A percentile compares a stretch with the other conserved stretches of the same genome.
phyloP scores from a whole-genome alignment of 2,113 vertebrate genomes.

The Paradisaea rubra region DNA sequence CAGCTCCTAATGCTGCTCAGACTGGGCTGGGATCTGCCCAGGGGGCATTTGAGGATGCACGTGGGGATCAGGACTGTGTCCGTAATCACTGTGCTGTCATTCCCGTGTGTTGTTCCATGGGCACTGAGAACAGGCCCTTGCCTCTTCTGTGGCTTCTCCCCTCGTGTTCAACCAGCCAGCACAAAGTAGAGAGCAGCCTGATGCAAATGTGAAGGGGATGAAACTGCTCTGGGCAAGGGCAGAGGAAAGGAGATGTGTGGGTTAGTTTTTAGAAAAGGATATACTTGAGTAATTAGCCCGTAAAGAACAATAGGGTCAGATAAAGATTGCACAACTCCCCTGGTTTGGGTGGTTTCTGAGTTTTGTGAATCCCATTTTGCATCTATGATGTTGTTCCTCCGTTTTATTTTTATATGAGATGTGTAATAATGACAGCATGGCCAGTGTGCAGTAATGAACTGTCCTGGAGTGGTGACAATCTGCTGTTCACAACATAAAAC shows the following conservation, averaged over 20 bases:
- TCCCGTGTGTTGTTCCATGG: not conserved
- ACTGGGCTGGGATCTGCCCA: not conserved
- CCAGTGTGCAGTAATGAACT: not conserved
- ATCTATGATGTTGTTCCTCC: not conserved
- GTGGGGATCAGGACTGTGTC: not conserved
- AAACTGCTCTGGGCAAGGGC: not conserved
- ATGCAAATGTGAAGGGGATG: not conserved
- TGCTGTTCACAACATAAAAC: not conserved
- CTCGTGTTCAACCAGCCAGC: not conserved
- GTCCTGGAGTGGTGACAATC: not conserved
- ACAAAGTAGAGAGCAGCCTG: not conserved
- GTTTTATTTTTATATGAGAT: not conserved
- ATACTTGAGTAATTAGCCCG: not conserved
- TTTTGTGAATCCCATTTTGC: not conserved
- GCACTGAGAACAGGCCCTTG: not conserved
- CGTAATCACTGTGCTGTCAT: not conserved
- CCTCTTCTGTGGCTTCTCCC: not conserved
- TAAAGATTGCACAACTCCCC: not conserved
- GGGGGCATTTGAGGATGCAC: not conserved
- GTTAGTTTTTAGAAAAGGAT: not conserved
- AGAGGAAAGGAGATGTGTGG: not conserved
- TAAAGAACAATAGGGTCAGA: not conserved
- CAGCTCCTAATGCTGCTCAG: not conserved
- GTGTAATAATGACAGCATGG: not conserved
- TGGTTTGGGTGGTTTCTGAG: not conserved